These are phyloP conservation scores for Meloidogyne chitwoodi DNA, from an alignment of 1,140 invertebrate species.

Conservation along the genomic window DNA sequence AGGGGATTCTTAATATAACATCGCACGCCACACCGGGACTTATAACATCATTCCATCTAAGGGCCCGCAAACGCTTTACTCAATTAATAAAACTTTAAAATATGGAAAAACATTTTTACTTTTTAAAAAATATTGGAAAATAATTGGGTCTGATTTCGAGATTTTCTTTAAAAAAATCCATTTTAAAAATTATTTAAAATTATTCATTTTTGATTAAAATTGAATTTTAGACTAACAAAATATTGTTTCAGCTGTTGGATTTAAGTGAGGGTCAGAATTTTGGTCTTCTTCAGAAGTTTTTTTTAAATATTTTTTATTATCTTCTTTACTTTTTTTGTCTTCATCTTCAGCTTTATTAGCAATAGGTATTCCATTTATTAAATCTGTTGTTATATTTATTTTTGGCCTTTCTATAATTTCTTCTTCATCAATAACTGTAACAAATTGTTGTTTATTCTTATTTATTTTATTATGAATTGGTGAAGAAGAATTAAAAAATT, in stretches of 20 bases:
- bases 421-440: background rate
- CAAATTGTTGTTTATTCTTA: background rate
- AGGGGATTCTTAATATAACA: no score
- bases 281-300: background rate
- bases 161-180: no score
- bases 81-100: no score
- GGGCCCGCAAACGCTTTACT: no score
- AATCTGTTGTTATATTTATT: background rate
- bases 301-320: background rate
- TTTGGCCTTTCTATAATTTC: background rate
- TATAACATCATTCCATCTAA: no score
- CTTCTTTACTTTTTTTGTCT: background rate
- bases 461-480: background rate
- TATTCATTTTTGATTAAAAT: no score
- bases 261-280: background rate
- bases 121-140: no score
- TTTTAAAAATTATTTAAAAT: no score
- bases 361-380: background rate
- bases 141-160: no score
- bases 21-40: no score
- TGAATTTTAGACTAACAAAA: background rate
- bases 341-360: background rate
- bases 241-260: background rate
- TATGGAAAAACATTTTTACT: no score
- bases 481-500: background rate